Percentiles rank a stretch among this genome's conserved stretches.
phyloP scores from a whole-genome alignment of 2,797 vertebrate genomes.

The Falco biarmicus region DNA sequence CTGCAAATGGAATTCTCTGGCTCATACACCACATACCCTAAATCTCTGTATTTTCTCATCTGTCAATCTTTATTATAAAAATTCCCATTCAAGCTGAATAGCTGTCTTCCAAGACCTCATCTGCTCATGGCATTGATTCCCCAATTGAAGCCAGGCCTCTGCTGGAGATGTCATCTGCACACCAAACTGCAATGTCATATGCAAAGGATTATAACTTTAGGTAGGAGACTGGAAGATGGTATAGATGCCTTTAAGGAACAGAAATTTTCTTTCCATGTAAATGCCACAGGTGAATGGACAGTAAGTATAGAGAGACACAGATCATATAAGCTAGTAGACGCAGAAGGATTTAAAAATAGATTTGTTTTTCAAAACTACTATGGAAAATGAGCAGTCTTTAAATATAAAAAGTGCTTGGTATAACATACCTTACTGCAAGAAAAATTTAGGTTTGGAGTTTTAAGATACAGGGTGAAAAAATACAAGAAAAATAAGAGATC shows the following conservation, averaged over 20 bases:
- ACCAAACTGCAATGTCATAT: neutral
- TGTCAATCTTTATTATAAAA: constrained; percentile 39
- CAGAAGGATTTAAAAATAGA: neutral
- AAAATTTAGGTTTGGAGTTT: constrained; percentile 6
- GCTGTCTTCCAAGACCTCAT: constrained; percentile 25
- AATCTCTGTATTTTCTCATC: constrained; percentile 3
- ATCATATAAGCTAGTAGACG: neutral
- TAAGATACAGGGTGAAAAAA: constrained; percentile 14
- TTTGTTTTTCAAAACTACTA: neutral
- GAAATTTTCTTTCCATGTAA: neutral
- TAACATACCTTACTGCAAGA: neutral
- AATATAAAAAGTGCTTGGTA: neutral
- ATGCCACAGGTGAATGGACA: neutral
- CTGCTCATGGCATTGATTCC: neutral
- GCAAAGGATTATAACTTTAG: constrained; percentile 9
- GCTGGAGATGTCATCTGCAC: constrained; percentile 16
- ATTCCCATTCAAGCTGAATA: constrained; percentile 27
- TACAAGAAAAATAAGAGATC: neutral
- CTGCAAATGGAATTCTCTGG: neutral
- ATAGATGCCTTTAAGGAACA: neutral
- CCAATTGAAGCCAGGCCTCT: constrained; percentile 2
- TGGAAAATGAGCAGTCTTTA: neutral
- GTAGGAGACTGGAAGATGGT: neutral
- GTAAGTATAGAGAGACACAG: neutral
- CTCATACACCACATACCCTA: neutral